Base-by-base conservation (phyloP, 2,113 vertebrate genomes). In the Corythornis madagascariensis region DNA sequence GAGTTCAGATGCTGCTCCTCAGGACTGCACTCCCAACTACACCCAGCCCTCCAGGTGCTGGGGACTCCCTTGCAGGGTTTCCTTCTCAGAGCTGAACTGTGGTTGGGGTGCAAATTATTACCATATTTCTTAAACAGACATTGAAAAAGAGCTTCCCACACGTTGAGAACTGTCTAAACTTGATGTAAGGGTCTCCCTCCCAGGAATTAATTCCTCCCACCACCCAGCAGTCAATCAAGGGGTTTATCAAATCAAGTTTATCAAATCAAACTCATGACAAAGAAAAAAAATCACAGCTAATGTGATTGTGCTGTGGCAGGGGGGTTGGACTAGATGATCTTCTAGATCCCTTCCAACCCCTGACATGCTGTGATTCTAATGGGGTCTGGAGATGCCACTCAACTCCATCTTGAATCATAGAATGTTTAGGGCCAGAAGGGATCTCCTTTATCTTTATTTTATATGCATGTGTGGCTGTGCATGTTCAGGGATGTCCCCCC, bases 331-430 rank as follows among this genome's bases (percentile, higher is more conserved):
- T 35, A 35, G 35, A 35, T 35, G 35, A 35, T 35, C 38, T 38
- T 38, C 38, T 38, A 11, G 38, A 38, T 38, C 38, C 38, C 38
- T 38, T 38, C 38, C 38, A 38, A 38, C 38, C 38, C 38, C 38
- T 38, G 11, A 38, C 38, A 38, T 10, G 9, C 38, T 38, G 35
- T 38, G 38, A 38, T 38, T 4, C 25, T 86, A 89, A 94, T 65
- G 82, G 70, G 83, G 50, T 79, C 73, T 76, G 87, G 66, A 88
- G 96, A 84, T 48, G 80, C 63, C 69, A 88, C 86, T 93, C 92
- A 94, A 55, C 92, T 55, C 84, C 88, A 38, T 38, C 38, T 38
- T 38, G 35, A 35, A 35, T 35, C 35, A 35, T 35, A 38, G 38
- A 38, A 38, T 38, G 38, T 38, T 38, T 38, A 38, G 38, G 38